Base-by-base conservation (phyloP, 2,888 invertebrate genomes). In the Acronicta leporina region DNA sequence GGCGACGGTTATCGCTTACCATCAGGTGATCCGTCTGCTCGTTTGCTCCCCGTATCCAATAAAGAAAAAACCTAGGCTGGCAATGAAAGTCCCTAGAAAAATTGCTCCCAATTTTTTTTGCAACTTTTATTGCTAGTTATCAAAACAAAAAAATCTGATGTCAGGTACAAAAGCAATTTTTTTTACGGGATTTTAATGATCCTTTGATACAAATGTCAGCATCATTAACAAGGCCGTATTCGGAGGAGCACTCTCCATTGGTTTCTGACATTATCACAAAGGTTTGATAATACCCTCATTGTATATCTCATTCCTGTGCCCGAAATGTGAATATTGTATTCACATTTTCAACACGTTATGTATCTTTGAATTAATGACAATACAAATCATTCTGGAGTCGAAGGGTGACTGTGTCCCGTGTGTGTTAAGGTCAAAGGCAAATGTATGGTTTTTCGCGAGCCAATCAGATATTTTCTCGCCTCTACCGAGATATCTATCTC, bases 181-280 rank as follows among this genome's bases (percentile, higher is more conserved):
- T n/a, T 38, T 38, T n/a, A 35, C 1, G 33, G 13, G 8, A 15
- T 51, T 51, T 44, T 7, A 58, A 45, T 20, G 8, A 20, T 16
- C 15, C 30, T 69, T 56, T 46, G 30, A 53, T 51, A 49, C 25
- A 41, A 68, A n/a, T 38, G 52, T 48, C 56, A 41, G 73, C 30
- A 35, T 68, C 73, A 68, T 69, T 68, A 46, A 30, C 27, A 43
- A 38, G 9, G 44, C 40, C 38, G 13, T 33, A 16, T 73, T 41
- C 27, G 7, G 9, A 7, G 14, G 0, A 6, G 30, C 43, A 50
- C 69, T 50, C 63, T 46, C 45, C 55, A 68, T 62, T 69, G 73
- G 38, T 10, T 56, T 43, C 20, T 20, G 6, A 20, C 16, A 45
- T 35, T n/a, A 27, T 14, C n/a, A 56, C 55, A 68, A 68, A 68